These are phyloP conservation scores for Spodoptera exigua DNA, from an alignment of 2,888 invertebrate genomes.

Conservation along the genomic window DNA sequence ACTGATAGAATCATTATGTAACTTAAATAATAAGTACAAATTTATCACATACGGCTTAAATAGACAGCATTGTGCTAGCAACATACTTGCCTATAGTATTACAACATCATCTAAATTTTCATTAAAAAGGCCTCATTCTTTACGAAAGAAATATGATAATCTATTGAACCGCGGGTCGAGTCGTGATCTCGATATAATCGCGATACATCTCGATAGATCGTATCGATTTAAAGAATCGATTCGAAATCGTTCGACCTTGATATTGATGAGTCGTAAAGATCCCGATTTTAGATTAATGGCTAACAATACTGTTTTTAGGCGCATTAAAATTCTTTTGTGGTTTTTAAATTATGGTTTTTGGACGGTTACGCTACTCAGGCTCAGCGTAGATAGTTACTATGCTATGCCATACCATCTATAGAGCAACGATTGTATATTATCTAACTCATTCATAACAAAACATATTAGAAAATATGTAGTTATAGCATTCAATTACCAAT, in stretches of 20 bases:
- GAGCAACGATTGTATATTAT: too few species aligned
- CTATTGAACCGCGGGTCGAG: slow-evolving; percentile 76
- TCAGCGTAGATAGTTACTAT: neutral
- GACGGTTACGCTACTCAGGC: slow-evolving; percentile 13
- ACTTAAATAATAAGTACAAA: slow-evolving; percentile 11
- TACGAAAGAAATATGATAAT: slow-evolving; percentile 67
- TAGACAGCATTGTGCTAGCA: slow-evolving; percentile 17
- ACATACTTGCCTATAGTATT: slow-evolving; percentile 25
- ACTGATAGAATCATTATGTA: slow-evolving; percentile 10
- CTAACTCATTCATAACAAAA: too few species aligned
- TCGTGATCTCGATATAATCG: slow-evolving; percentile 73
- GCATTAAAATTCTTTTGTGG: slow-evolving; percentile 51
- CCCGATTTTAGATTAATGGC: slow-evolving; percentile 69
- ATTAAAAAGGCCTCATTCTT: slow-evolving; percentile 59
- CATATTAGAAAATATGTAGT: too few species aligned
- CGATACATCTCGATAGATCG: slow-evolving; percentile 71
- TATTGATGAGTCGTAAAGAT: slow-evolving; percentile 72
- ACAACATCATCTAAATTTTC: slow-evolving; percentile 52
- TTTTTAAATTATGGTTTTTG: slow-evolving; percentile 43
- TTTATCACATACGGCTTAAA: slow-evolving; percentile 25
- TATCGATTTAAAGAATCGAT: slow-evolving; percentile 79
- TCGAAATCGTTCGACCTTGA: slow-evolving; percentile 75
- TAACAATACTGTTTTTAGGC: slow-evolving; percentile 60
- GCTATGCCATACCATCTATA: too few species aligned
- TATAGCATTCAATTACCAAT: too few species aligned